Evolutionary conservation across 2,797 vertebrate genomes (phyloP).

Genomic region (Spatula versicolor): DNA sequence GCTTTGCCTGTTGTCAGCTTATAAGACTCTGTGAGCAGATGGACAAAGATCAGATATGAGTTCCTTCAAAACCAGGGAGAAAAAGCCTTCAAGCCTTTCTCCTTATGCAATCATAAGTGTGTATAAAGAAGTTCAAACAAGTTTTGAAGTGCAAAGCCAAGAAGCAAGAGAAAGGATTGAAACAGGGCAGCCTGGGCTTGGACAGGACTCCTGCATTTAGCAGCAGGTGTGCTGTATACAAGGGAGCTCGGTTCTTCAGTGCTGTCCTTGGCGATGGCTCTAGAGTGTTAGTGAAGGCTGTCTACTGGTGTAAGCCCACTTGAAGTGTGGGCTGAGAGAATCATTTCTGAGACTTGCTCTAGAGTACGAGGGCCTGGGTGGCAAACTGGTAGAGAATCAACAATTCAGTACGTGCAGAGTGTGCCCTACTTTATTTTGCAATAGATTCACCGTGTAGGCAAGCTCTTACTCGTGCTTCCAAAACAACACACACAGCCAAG

Average conservation of each 20-base stretch:
- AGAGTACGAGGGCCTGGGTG: neutral
- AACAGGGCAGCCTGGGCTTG: neutral
- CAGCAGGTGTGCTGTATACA: rapidly evolving
- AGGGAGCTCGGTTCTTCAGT: neutral
- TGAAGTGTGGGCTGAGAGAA: neutral
- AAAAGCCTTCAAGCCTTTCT: neutral
- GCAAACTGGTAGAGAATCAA: neutral
- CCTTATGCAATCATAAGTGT: neutral
- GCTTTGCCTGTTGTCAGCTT: neutral
- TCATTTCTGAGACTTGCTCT: neutral
- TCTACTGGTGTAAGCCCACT: neutral
- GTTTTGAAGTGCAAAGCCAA: neutral
- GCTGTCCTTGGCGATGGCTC: neutral
- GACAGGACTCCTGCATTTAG: neutral
- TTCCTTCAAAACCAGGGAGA: neutral
- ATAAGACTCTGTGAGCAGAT: neutral
- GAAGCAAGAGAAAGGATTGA: neutral
- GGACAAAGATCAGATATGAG: neutral
- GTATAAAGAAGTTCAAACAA: neutral
- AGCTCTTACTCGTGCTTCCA: neutral
- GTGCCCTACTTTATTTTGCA: neutral
- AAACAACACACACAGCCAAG: neutral
- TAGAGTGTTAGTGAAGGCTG: neutral
- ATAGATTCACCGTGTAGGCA: neutral
- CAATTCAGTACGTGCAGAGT: rapidly evolving